A percentile compares a stretch with the other conserved stretches of the same genome.
phyloP scores from a whole-genome alignment of 2,888 invertebrate species.

The Drosophila flavopinicola region DNA sequence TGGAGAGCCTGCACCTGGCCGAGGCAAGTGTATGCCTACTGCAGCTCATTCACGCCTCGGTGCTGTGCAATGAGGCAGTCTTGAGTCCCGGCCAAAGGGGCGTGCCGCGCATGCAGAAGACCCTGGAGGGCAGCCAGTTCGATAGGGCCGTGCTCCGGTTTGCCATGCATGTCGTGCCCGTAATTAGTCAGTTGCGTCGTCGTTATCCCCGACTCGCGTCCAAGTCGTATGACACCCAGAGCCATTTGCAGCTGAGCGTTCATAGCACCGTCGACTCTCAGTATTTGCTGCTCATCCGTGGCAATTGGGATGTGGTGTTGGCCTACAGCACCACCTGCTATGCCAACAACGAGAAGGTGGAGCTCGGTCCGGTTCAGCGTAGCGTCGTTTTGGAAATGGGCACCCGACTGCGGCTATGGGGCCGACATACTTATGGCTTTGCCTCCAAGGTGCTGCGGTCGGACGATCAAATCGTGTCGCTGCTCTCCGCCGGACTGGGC shows the following conservation, averaged over 20 bases:
- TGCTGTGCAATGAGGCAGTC: slow-evolving; percentile 57
- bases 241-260: slow-evolving; percentile 45
- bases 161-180: slow-evolving; percentile 4
- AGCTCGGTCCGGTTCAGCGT: slow-evolving; percentile 6
- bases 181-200: slow-evolving; percentile 40
- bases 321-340: slow-evolving; percentile 25
- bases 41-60: slow-evolving; percentile 32
- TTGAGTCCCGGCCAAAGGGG: slow-evolving; percentile 33
- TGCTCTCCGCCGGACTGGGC: not conserved
- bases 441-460: slow-evolving; percentile 38
- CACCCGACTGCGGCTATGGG: slow-evolving; percentile 9
- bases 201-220: slow-evolving; percentile 29
- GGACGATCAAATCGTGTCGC: slow-evolving; percentile 15
- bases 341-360: not conserved
- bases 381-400: no score
- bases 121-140: slow-evolving; percentile 33
- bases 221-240: slow-evolving; percentile 16
- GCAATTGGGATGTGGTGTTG: slow-evolving; percentile 27
- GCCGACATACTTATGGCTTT: slow-evolving; percentile 41
- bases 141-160: slow-evolving; percentile 49
- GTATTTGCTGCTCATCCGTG: slow-evolving; percentile 49
- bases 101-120: slow-evolving; percentile 35
- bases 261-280: slow-evolving; percentile 22
- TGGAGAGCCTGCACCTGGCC: rapidly evolving
- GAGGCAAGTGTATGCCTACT: not conserved